Evolutionary conservation across 2,888 invertebrate genomes (phyloP).

Genomic region (Melanchra persicariae): DNA sequence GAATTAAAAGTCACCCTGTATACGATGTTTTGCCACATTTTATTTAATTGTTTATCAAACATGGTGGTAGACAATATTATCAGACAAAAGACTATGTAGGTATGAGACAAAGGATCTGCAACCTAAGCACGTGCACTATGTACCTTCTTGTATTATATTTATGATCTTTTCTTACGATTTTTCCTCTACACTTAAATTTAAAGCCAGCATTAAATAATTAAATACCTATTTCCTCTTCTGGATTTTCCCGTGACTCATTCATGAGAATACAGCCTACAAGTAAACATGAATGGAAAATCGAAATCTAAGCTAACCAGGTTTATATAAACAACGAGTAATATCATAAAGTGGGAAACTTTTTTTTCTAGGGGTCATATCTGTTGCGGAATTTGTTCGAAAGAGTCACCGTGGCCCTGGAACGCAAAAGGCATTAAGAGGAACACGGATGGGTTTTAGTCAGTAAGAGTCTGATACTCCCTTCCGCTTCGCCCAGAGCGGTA

Average conservation of each 20-base stretch:
- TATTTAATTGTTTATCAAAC: background rate
- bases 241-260: constrained; percentile 4
- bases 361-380: no score
- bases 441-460: no score
- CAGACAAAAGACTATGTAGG: no score
- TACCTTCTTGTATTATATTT: background rate
- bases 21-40: background rate
- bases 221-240: background rate
- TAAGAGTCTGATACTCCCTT: no score
- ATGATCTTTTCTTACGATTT: background rate
- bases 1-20: background rate
- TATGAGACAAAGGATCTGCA: background rate
- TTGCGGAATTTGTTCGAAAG: no score
- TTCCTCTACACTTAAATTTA: constrained; percentile 5
- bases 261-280: background rate
- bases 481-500: no score
- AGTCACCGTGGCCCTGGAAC: no score
- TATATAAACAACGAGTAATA: no score
- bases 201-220: background rate
- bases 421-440: no score
- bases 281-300: background rate
- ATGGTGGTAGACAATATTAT: background rate
- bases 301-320: background rate
- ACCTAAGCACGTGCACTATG: constrained; percentile 22
- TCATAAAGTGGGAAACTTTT: no score